Conservation (phyloP, 2,113 vertebrate genomes). For the Alaudala cheleensis region DNA sequence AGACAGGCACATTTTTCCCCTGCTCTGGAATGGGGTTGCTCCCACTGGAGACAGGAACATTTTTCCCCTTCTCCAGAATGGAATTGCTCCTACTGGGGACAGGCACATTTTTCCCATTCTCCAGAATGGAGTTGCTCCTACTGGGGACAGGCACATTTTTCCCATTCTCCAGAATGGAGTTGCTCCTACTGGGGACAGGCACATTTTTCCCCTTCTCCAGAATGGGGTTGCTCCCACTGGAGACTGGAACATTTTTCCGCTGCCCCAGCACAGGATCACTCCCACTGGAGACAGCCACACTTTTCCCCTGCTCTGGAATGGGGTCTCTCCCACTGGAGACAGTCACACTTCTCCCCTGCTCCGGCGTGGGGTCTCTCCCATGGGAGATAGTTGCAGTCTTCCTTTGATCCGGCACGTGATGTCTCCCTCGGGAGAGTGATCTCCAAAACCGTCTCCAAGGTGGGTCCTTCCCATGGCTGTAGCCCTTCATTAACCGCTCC, state of each 20-base stretch:
- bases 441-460: not conserved
- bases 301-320: accelerated
- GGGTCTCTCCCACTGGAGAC: accelerated
- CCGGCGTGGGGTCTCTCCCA: accelerated
- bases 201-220: accelerated
- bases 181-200: accelerated
- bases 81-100: not conserved
- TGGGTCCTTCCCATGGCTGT: not conserved
- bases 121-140: accelerated
- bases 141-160: too few species aligned
- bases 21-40: accelerated
- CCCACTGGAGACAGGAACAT: too few species aligned
- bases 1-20: accelerated
- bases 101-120: not conserved
- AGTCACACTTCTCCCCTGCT: accelerated
- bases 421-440: not conserved
- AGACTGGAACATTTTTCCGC: accelerated
- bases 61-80: accelerated
- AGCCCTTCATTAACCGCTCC: not conserved
- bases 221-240: accelerated
- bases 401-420: not conserved
- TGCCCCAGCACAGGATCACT: too few species aligned
- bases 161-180: accelerated
- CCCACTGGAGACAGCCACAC: accelerated
- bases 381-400: not conserved